Evolutionary conservation across 2,888 invertebrate species (phyloP).

Genomic region (Tinea trinotella): DNA sequence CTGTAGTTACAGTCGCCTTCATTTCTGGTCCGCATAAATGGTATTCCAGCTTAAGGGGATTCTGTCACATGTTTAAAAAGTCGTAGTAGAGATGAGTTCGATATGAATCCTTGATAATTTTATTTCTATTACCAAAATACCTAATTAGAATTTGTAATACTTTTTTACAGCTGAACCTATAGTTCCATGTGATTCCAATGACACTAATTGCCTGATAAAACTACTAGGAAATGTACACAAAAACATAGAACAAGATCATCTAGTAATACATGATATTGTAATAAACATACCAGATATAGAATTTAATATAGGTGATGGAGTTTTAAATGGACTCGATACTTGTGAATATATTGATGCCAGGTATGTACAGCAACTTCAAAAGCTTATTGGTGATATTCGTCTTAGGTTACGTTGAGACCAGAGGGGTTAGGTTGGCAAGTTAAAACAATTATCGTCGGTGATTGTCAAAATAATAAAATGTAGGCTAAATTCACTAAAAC

Average conservation of each 20-base stretch:
- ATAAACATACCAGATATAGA: background rate
- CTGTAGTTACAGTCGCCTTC: too few relatives aligned
- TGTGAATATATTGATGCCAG: background rate
- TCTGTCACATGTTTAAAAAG: too few relatives aligned
- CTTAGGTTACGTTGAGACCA: background rate
- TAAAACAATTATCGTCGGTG: too few relatives aligned
- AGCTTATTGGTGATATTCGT: background rate
- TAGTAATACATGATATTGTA: background rate
- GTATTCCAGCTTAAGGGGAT: too few relatives aligned
- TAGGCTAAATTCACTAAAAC: too few relatives aligned
- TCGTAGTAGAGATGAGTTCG: too few relatives aligned
- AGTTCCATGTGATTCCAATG: background rate
- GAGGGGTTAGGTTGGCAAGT: too few relatives aligned
- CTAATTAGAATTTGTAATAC: background rate
- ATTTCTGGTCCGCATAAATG: too few relatives aligned
- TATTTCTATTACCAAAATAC: background rate
- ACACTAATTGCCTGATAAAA: slow-evolving; percentile 1
- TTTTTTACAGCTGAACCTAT: background rate
- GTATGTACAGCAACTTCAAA: too few relatives aligned
- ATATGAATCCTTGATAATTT: background rate
- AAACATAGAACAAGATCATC: background rate
- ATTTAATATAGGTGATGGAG: background rate
- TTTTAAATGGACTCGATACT: background rate
- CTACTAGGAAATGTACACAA: background rate
- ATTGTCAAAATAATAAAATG: background rate